Percentiles rank a stretch among this genome's conserved stretches.
Evolutionary conservation across 2,113 vertebrate genomes (phyloP).

Genomic region (Salvelinus namaycush): DNA sequence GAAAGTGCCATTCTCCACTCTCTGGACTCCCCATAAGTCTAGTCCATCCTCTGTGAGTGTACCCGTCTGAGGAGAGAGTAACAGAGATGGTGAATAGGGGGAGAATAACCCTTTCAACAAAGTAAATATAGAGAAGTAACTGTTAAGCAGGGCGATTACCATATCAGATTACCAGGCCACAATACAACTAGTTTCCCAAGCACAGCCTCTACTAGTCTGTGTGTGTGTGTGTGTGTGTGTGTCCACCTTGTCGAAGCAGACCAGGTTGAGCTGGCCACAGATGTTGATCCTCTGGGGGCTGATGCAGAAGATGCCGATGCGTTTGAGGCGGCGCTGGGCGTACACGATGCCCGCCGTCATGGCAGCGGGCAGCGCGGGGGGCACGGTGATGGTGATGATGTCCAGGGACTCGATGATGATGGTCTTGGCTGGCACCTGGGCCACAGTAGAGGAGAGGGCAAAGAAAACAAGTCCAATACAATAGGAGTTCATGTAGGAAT

Average conservation of each 20-base stretch:
- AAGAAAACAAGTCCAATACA: slow-evolving; percentile 11
- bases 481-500: slow-evolving; percentile 6
- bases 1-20: slow-evolving; percentile 86
- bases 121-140: too few species aligned
- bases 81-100: not conserved
- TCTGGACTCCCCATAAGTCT: slow-evolving; percentile 93
- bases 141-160: too few species aligned
- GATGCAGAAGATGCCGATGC: slow-evolving; percentile 93
- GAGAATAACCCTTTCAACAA: too few species aligned
- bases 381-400: slow-evolving; percentile 98
- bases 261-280: slow-evolving; percentile 94
- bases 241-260: slow-evolving; percentile 96
- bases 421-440: slow-evolving; percentile 79
- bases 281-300: slow-evolving; percentile 98
- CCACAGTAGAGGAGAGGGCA: not conserved
- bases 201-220: too few species aligned
- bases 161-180: too few species aligned
- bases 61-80: slow-evolving; percentile 80
- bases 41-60: slow-evolving; percentile 97
- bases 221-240: not conserved
- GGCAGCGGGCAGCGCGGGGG: slow-evolving; percentile 94
- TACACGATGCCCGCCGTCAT: slow-evolving; percentile 97
- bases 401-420: slow-evolving; percentile 95
- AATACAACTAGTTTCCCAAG: too few species aligned
- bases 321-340: slow-evolving; percentile 89